A percentile compares a stretch with the other conserved stretches of the same genome.
These are phyloP conservation scores for Machimus atricapillus DNA, from an alignment of 2,888 invertebrate genomes.

Conservation along the genomic window DNA sequence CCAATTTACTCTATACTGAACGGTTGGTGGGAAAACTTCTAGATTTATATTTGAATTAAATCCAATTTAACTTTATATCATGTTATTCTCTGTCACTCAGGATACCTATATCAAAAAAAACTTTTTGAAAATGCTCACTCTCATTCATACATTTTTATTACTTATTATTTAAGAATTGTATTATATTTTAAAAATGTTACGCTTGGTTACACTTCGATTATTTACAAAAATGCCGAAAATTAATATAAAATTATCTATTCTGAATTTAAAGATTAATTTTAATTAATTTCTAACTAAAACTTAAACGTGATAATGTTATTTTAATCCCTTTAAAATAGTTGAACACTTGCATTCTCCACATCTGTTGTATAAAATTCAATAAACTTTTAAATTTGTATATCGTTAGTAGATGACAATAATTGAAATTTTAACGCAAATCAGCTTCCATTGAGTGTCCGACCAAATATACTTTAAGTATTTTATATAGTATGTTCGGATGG, in stretches of 20 bases:
- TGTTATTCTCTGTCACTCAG: not conserved
- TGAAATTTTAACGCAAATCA: slow-evolving; percentile 4
- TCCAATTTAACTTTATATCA: not conserved
- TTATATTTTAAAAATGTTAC: too few relatives aligned
- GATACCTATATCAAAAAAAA: not conserved
- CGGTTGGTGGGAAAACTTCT: not conserved
- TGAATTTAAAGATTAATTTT: too few relatives aligned
- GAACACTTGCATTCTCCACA: not conserved
- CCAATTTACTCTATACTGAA: not conserved
- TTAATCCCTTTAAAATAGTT: not conserved
- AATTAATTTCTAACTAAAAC: not conserved
- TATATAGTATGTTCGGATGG: not conserved
- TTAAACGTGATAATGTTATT: not conserved
- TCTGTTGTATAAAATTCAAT: not conserved
- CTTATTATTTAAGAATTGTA: too few relatives aligned
- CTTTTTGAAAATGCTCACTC: too few relatives aligned
- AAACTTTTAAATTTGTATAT: not conserved
- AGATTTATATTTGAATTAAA: not conserved
- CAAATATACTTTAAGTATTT: not conserved
- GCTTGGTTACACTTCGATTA: too few relatives aligned
- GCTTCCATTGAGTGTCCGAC: not conserved
- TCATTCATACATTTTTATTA: too few relatives aligned
- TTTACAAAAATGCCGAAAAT: too few relatives aligned
- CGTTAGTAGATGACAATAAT: not conserved
- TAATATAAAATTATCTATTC: too few relatives aligned